Evolutionary conservation across 1,140 invertebrate species (phyloP).

Genomic region (Sycophaga agraensis): DNA sequence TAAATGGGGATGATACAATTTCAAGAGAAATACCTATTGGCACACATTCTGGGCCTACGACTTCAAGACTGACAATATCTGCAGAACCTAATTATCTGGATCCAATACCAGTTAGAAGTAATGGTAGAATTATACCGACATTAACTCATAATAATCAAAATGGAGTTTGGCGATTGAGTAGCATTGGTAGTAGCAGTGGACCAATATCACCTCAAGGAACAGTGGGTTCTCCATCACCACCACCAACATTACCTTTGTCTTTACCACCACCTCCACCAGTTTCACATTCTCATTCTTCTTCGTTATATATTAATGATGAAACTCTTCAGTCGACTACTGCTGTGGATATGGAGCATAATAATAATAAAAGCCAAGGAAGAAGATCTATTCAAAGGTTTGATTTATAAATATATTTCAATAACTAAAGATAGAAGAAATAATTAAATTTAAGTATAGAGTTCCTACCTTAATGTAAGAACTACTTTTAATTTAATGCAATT

Average conservation of each 20-base stretch:
- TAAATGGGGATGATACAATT: constrained; percentile 53
- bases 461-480: too few species aligned
- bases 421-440: too few species aligned
- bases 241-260: constrained; percentile 49
- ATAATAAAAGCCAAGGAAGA: constrained; percentile 48
- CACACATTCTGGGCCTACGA: constrained; percentile 40
- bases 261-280: constrained; percentile 45
- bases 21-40: constrained; percentile 49
- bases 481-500: neutral
- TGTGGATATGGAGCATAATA: constrained; percentile 52
- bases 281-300: constrained; percentile 47
- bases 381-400: constrained; percentile 48
- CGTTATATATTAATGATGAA: constrained; percentile 53
- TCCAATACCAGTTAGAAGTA: constrained; percentile 50
- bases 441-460: too few species aligned
- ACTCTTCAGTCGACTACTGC: constrained; percentile 40
- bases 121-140: constrained; percentile 41
- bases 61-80: constrained; percentile 48
- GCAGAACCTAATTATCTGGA: constrained; percentile 58
- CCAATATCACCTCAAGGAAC: constrained; percentile 60
- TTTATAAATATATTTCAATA: too few species aligned
- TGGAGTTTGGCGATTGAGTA: constrained; percentile 49
- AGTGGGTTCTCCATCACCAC: constrained; percentile 53
- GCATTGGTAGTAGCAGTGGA: constrained; percentile 59
- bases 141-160: constrained; percentile 56